Percentiles rank a stretch among this genome's conserved stretches.
These are phyloP conservation scores for Sceloporus undulatus DNA, from an alignment of 2,113 vertebrate species.

Conservation along the genomic window DNA sequence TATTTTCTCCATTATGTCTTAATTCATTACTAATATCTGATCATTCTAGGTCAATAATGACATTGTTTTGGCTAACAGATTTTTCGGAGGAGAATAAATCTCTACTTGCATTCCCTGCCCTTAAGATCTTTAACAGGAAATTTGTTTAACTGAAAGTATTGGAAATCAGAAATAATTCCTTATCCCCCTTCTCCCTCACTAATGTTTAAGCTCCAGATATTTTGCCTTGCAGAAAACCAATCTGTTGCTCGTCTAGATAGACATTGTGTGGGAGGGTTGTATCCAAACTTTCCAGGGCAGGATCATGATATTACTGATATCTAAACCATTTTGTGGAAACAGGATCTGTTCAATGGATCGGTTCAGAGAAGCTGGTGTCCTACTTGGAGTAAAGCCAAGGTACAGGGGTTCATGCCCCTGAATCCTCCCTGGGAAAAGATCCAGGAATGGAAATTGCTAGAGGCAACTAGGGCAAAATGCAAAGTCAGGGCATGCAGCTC, in stretches of 20 bases:
- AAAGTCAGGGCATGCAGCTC: not conserved
- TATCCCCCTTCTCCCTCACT: not conserved
- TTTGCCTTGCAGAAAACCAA: not conserved
- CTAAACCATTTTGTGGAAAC: slow-evolving; percentile 8
- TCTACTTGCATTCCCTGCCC: too few relatives aligned
- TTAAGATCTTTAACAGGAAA: too few relatives aligned
- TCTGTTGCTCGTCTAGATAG: not conserved
- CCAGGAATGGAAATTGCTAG: slow-evolving; percentile 4
- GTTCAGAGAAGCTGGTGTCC: not conserved
- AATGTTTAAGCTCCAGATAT: not conserved
- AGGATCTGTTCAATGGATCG: slow-evolving; percentile 9
- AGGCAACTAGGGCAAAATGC: not conserved
- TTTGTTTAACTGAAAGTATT: too few relatives aligned
- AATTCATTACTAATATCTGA: too few relatives aligned
- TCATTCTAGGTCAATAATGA: too few relatives aligned
- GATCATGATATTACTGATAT: slow-evolving; percentile 19
- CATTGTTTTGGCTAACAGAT: too few relatives aligned
- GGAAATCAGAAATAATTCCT: too few relatives aligned
- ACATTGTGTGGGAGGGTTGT: not conserved
- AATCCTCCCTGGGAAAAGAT: slow-evolving; percentile 21
- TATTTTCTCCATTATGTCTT: too few relatives aligned
- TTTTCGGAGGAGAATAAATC: too few relatives aligned
- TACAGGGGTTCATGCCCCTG: slow-evolving; percentile 25
- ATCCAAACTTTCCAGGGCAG: not conserved
- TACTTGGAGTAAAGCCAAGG: slow-evolving; percentile 25